Percentiles rank a stretch among this genome's conserved stretches.
phyloP scores from a whole-genome alignment of 2,888 invertebrate species.

The Laspeyria flexula region DNA sequence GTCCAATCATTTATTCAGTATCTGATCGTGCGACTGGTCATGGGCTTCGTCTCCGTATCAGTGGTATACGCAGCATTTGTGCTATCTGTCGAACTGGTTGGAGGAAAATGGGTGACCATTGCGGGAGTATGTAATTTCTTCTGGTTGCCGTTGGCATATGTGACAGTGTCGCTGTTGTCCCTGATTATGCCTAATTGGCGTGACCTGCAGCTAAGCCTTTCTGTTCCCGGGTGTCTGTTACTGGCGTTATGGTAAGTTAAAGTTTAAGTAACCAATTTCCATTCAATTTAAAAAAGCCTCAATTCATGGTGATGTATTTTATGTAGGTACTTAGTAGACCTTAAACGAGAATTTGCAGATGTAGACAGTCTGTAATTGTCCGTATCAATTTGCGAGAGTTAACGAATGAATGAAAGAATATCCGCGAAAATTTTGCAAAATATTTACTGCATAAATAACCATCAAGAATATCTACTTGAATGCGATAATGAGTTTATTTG shows the following conservation, averaged over 20 bases:
- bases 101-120: slow-evolving; percentile 92
- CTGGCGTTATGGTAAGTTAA: slow-evolving; percentile 88
- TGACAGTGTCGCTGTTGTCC: slow-evolving; percentile 90
- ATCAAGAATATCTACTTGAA: too few relatives aligned
- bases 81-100: slow-evolving; percentile 91
- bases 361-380: too few relatives aligned
- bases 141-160: slow-evolving; percentile 91
- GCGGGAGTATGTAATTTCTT: slow-evolving; percentile 93
- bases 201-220: slow-evolving; percentile 89
- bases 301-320: too few relatives aligned
- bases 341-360: too few relatives aligned
- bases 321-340: too few relatives aligned
- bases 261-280: too few relatives aligned
- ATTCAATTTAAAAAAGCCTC: too few relatives aligned
- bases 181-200: slow-evolving; percentile 90
- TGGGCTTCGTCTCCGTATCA: slow-evolving; percentile 93
- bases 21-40: slow-evolving; percentile 88
- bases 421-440: too few relatives aligned
- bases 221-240: slow-evolving; percentile 89
- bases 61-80: slow-evolving; percentile 94
- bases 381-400: too few relatives aligned
- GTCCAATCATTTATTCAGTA: slow-evolving; percentile 90
- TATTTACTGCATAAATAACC: too few relatives aligned
- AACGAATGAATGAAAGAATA: too few relatives aligned
- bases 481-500: too few relatives aligned